These are phyloP conservation scores for Wasmannia auropunctata DNA, from an alignment of 1,140 invertebrate species.

Conservation along the genomic window DNA sequence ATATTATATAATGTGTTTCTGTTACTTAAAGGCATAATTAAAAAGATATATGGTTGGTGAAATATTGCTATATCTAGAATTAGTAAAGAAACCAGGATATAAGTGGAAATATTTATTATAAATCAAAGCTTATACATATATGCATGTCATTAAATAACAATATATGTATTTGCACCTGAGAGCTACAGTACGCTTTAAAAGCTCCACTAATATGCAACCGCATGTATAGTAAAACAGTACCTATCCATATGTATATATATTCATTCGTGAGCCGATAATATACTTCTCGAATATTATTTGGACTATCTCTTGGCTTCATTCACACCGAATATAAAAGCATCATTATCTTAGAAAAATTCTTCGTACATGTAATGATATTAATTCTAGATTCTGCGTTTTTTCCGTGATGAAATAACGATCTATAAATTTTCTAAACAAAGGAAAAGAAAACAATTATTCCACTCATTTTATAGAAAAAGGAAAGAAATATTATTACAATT, in stretches of 20 bases:
- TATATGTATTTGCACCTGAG: constrained; percentile 55
- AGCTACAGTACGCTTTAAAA: constrained; percentile 42
- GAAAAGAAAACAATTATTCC: background rate
- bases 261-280: constrained; percentile 22
- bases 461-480: background rate
- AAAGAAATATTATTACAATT: background rate
- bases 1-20: too few relatives aligned
- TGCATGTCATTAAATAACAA: constrained; percentile 48
- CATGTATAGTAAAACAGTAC: constrained; percentile 30
- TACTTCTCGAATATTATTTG: constrained; percentile 38
- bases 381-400: background rate
- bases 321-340: constrained; percentile 34
- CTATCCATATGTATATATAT: constrained; percentile 16
- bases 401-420: background rate
- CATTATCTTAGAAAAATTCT: constrained; percentile 39
- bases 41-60: too few relatives aligned
- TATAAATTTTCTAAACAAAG: background rate
- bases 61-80: too few relatives aligned
- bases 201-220: constrained; percentile 30
- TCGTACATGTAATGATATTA: constrained; percentile 29
- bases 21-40: too few relatives aligned
- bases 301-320: constrained; percentile 7
- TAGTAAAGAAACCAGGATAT: background rate
- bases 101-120: constrained; percentile 84
- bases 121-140: constrained; percentile 65